Evolutionary conservation across 2,797 vertebrate genomes (phyloP).

Genomic region (Crocidura indochinensis): DNA sequence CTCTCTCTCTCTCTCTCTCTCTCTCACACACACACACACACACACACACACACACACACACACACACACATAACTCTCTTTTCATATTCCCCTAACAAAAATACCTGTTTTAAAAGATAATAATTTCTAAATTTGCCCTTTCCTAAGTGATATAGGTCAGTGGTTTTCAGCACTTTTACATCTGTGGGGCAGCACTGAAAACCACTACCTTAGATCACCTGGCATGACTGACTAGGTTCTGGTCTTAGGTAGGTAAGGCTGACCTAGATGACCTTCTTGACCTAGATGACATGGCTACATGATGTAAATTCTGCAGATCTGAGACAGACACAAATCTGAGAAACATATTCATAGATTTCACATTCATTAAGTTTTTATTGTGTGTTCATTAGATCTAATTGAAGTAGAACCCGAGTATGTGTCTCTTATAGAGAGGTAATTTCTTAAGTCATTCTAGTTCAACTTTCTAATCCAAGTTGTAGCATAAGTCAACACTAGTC

Average conservation of each 20-base stretch:
- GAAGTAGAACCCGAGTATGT: neutral
- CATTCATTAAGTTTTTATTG: neutral
- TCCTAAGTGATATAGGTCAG: neutral
- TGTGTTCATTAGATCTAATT: conserved; percentile 25
- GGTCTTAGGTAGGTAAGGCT: neutral
- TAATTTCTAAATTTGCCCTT: neutral
- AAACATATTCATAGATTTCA: neutral
- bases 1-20: too few relatives aligned
- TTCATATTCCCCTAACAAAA: neutral
- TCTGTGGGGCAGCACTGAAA: too few relatives aligned
- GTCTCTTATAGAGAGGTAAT: neutral
- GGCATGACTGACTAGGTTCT: neutral
- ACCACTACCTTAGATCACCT: neutral
- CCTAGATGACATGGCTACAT: too few relatives aligned
- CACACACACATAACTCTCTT: too few relatives aligned
- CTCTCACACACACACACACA: too few relatives aligned
- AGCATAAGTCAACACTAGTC: conserved; percentile 1
- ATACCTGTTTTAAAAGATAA: neutral
- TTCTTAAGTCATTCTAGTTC: neutral
- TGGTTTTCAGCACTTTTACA: too few relatives aligned
- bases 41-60: too few relatives aligned
- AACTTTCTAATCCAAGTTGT: neutral
- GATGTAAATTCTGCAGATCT: neutral
- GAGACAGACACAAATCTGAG: neutral
- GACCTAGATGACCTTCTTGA: neutral